phyloP scores from a whole-genome alignment of 2,888 invertebrate genomes.

The Drosophila kanekoi region DNA sequence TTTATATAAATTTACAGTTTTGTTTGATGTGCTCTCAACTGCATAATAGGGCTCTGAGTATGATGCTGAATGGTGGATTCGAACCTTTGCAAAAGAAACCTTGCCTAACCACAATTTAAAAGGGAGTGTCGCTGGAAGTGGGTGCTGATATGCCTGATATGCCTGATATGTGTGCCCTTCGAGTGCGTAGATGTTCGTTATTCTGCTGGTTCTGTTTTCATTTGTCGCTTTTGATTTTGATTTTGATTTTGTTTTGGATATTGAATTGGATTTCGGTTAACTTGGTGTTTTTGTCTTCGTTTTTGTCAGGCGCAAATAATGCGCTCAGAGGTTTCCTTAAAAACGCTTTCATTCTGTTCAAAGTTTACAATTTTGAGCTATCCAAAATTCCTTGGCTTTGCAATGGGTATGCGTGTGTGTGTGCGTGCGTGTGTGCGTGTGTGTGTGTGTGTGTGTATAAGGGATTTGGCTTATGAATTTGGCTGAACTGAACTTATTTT shows the following conservation, averaged over 20 bases:
- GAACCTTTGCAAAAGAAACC: conserved; percentile 74
- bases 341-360: conserved; percentile 24
- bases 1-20: conserved; percentile 72
- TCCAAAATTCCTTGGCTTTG: conserved; percentile 47
- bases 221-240: conserved; percentile 57
- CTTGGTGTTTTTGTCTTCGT: conserved; percentile 52
- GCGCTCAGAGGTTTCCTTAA: conserved; percentile 45
- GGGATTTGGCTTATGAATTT: conserved; percentile 47
- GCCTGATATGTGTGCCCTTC: conserved; percentile 32
- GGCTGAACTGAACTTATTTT: conserved; percentile 61
- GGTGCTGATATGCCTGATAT: conserved; percentile 38
- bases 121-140: conserved; percentile 19
- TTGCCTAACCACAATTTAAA: conserved; percentile 78
- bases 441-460: conserved; percentile 17
- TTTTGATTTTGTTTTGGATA: conserved; percentile 40
- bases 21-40: conserved; percentile 77
- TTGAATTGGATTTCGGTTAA: conserved; percentile 56
- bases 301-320: conserved; percentile 66
- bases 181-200: conserved; percentile 60
- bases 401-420: conserved; percentile 24
- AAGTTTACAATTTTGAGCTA: conserved; percentile 43
- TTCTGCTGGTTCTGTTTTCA: conserved; percentile 62
- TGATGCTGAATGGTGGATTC: conserved; percentile 44
- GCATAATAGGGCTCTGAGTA: conserved; percentile 48
- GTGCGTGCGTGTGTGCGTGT: conserved; percentile 3